Conservation (phyloP, 1,140 invertebrate genomes). For the Holotrichia oblita region DNA sequence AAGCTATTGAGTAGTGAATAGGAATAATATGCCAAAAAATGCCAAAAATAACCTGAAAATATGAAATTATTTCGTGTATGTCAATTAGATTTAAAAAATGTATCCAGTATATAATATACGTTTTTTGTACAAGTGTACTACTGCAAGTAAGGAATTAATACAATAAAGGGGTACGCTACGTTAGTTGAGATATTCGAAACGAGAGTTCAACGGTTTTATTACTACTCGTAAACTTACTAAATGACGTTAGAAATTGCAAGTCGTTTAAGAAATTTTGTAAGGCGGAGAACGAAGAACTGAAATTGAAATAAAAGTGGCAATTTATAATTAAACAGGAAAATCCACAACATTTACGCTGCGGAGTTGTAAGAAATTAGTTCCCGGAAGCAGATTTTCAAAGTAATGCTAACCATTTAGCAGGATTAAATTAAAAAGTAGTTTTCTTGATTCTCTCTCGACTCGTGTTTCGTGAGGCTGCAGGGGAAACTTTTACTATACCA, state of each 20-base stretch:
- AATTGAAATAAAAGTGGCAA: background rate
- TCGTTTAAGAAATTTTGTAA: slow-evolving; percentile 4
- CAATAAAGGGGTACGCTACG: too few species aligned
- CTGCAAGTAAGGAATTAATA: too few species aligned
- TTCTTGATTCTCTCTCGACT: background rate
- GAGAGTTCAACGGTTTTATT: slow-evolving; percentile 18
- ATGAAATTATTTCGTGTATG: too few species aligned
- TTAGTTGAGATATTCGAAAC: slow-evolving; percentile 23
- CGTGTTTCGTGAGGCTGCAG: too few species aligned
- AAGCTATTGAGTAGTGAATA: too few species aligned
- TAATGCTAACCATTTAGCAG: background rate
- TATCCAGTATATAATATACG: too few species aligned
- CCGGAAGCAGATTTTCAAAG: background rate
- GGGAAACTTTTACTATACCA: too few species aligned
- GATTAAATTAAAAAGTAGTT: slow-evolving; percentile 6
- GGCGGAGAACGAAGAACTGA: background rate
- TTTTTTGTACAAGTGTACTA: background rate
- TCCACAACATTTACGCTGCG: background rate
- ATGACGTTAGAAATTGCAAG: background rate
- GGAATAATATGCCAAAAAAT: too few species aligned
- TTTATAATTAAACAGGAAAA: slow-evolving; percentile 8
- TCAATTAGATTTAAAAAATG: too few species aligned
- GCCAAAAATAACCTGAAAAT: too few species aligned
- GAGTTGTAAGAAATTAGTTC: background rate
- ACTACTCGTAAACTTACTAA: slow-evolving; percentile 22